Evolutionary conservation across 2,113 vertebrate species (phyloP), one percentile per base, ranked within the genome.

Genomic region (Corvus cornix): DNA sequence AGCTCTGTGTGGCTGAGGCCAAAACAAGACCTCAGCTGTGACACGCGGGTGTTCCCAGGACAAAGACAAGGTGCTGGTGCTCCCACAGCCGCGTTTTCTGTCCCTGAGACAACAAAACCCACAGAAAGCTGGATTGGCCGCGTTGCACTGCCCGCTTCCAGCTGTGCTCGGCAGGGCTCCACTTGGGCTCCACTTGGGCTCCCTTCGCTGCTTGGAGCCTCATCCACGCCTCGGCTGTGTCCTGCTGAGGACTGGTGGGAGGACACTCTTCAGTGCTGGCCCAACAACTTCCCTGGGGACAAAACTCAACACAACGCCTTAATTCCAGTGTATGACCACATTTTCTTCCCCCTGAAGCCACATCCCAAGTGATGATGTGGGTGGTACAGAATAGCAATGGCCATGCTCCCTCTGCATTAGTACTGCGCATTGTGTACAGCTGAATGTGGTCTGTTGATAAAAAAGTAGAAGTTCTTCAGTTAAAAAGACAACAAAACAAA

Each of bases 71-170:
- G 28, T 19, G 41, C 14, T 39, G 41, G 14, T 0, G 0, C 49
- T 74, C 27, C 59, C 39, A 33, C 14, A 15, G 69, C 49, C 1
- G 1, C n/a, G 1, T 33, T 17, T 63, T 27, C 28, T 5, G 2
- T 22, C 39, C 53, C 69, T n/a, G 28, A 23, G 33, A 20, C 59
- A 39, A 2, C n/a, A 23, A 30, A 18, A 6, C 11, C 33, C 58
- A 26, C 27, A 31, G 3, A 21, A 2, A 11, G 22, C 17, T 11
- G 39, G 11, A 12, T 17, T 0, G 5, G 26, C 17, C 3, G 1
- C 3, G 3, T 10, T 26, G 55, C 4, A 3, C 55, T 4, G 30
- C 53, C 43, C 0, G 2, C 43, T 58, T 18, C 11, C 1, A 1
- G n/a, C 52, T 26, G 51, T 10, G 41, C 6, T 16, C 1, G 0